Percentiles rank a stretch among this genome's conserved stretches.
These are phyloP conservation scores for Sternotherus odoratus DNA, from an alignment of 2,797 vertebrate species.

Conservation along the genomic window DNA sequence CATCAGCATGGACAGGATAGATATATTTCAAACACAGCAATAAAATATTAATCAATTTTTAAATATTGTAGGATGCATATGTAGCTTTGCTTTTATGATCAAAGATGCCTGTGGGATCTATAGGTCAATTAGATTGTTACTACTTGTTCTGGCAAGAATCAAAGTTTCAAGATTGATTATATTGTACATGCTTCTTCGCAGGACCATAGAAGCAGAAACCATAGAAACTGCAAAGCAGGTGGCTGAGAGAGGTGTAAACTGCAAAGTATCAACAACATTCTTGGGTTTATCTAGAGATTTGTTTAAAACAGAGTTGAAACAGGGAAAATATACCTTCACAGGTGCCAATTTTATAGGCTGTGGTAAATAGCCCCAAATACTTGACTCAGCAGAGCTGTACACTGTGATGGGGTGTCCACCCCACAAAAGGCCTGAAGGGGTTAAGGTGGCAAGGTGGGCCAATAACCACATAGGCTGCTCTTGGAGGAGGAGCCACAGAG, in stretches of 20 bases:
- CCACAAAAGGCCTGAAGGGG: not conserved
- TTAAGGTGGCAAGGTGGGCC: not conserved
- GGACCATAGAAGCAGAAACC: not conserved
- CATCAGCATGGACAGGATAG: not conserved
- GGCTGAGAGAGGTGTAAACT: not conserved
- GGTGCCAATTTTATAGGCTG: not conserved
- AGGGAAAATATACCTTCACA: rapidly evolving
- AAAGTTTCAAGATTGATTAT: not conserved
- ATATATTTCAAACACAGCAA: not conserved
- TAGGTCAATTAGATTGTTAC: conserved; percentile 2
- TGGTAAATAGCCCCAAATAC: not conserved
- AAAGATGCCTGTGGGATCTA: not conserved
- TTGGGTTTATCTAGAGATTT: not conserved
- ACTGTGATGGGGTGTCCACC: not conserved
- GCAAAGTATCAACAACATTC: not conserved
- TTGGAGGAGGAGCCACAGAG: not conserved
- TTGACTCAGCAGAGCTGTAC: not conserved
- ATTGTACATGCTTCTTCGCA: not conserved
- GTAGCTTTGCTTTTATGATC: not conserved
- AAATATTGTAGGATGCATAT: not conserved
- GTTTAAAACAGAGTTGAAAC: not conserved
- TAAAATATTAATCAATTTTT: not conserved
- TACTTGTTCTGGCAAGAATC: not conserved
- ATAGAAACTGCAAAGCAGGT: not conserved
- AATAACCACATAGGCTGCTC: not conserved